These are phyloP conservation scores for Tipula lateralis DNA, from an alignment of 2,888 invertebrate genomes.

Conservation along the genomic window DNA sequence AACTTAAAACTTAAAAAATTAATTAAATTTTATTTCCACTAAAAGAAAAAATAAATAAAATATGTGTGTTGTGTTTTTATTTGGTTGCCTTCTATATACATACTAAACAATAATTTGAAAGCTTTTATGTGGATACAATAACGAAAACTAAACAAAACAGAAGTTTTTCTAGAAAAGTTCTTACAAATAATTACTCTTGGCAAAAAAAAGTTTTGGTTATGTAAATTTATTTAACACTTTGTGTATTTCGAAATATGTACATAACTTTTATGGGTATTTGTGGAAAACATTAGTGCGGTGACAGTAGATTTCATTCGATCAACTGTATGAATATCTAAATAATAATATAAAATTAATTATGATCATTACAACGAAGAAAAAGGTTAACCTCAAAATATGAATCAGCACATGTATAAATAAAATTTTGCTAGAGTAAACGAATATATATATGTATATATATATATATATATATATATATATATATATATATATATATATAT, in stretches of 20 bases:
- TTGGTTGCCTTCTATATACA: neutral
- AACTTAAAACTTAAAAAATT: neutral
- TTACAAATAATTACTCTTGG: neutral
- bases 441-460: no score
- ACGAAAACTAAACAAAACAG: neutral
- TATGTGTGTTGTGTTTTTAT: neutral
- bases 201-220: neutral
- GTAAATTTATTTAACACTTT: neutral
- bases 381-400: neutral
- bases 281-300: neutral
- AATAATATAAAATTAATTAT: neutral
- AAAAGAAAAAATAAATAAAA: no score
- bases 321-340: neutral
- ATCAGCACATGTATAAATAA: neutral
- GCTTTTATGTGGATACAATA: neutral
- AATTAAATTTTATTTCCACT: neutral
- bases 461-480: no score
- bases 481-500: no score
- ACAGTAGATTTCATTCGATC: neutral
- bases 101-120: neutral
- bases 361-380: neutral
- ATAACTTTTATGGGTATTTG: neutral
- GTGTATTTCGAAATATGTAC: neutral
- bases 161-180: neutral
- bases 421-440: neutral